These are phyloP conservation scores for Timandra comae DNA, from an alignment of 2,888 invertebrate species.

Conservation along the genomic window DNA sequence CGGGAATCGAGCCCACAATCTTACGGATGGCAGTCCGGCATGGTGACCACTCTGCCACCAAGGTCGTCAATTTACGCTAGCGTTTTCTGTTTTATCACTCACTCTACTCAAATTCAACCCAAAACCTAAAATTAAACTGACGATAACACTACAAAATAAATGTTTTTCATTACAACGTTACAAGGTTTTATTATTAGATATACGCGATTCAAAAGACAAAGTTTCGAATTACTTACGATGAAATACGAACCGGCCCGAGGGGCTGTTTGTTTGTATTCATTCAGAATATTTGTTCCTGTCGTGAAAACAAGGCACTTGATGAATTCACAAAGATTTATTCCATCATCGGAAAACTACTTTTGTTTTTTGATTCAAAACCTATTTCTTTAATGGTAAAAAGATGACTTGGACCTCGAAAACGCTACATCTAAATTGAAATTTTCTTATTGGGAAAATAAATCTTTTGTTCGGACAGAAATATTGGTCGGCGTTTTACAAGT, in stretches of 20 bases:
- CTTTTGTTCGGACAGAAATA: constrained; percentile 13
- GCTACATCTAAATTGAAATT: constrained; percentile 21
- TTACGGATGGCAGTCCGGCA: too few relatives aligned
- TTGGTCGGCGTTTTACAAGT: constrained; percentile 7
- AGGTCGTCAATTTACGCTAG: too few relatives aligned
- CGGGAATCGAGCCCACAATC: too few relatives aligned
- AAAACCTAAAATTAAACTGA: too few relatives aligned
- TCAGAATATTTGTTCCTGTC: constrained; percentile 35
- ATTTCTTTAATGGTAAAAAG: constrained; percentile 23
- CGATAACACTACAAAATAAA: too few relatives aligned
- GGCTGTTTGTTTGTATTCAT: constrained; percentile 44
- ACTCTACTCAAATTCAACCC: too few relatives aligned
- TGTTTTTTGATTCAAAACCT: constrained; percentile 23
- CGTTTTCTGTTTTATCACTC: too few relatives aligned
- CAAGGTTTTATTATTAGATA: too few relatives aligned
- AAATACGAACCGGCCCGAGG: constrained; percentile 39
- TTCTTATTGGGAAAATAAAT: constrained; percentile 15
- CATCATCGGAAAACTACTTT: constrained; percentile 25
- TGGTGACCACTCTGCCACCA: too few relatives aligned
- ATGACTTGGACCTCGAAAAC: constrained; percentile 12
- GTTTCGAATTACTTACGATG: constrained; percentile 34
- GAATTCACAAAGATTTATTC: constrained; percentile 47
- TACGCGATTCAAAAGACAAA: too few relatives aligned
- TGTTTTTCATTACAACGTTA: too few relatives aligned
- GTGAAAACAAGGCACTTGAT: constrained; percentile 50